Base-by-base conservation (phyloP, 2,113 vertebrate genomes). In the Colossoma macropomum region DNA sequence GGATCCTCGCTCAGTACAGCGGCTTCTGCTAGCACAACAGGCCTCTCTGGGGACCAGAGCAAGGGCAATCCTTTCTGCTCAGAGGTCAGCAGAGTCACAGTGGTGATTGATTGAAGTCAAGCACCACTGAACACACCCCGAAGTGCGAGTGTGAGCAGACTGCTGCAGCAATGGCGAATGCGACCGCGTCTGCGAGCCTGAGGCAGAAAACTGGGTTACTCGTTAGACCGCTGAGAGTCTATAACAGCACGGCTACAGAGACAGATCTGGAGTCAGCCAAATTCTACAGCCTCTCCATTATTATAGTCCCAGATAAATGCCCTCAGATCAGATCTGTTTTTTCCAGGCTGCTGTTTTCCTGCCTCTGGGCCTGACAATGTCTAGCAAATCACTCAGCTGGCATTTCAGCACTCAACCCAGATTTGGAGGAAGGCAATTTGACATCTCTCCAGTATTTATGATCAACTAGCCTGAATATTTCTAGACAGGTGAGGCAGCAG, bases 51-150 rank as follows among this genome's bases (percentile, higher is more conserved):
- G 17, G 68, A 81, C 59, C 32, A 81, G 79, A 81, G 59, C 25
- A 80, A 77, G 78, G 34, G n/a, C 48, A 77, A 84, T 52, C 59
- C 30, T 50, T 72, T 83, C 69, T 63, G 62, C 68, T 68, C 41
- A 80, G 50, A 59, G 77, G 77, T 80, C 34, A 27, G 63, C 56
- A 60, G 63, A 74, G 27, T 71, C 82, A 71, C 54, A 63, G 48
- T 28, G 69, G 73, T 62, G 85, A 78, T 63, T 74, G 79, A 81
- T 81, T 86, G 78, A 81, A 84, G 77, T 73, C 45, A 81, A 81
- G 82, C 82, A 78, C 79, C 4, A 60, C 38, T 85, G 69, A 82
- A 75, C 70, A 77, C 32, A 83, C 45, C 66, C 38, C 23, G n/a
- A 27, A 81, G n/a, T 72, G 68, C 54, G 41, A 74, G 75, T 48